Conservation (phyloP, 2,113 vertebrate genomes). For the Rafetus swinhoei region DNA sequence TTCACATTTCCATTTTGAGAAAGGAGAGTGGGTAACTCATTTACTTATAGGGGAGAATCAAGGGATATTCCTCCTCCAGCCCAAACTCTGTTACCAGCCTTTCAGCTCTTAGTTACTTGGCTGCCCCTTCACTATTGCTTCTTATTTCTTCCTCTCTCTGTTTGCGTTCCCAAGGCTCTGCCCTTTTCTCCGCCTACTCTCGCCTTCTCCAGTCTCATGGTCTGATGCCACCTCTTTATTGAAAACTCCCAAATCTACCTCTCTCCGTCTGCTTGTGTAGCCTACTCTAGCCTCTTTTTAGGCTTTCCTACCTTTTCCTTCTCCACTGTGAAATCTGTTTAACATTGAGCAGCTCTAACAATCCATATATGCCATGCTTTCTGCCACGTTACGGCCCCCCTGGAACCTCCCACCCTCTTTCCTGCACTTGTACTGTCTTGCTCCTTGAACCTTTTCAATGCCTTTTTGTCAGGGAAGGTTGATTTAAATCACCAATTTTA, state of each 20-base stretch:
- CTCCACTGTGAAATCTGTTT: background rate
- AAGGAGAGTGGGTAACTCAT: background rate
- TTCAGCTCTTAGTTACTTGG: fast-evolving
- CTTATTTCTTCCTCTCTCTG: background rate
- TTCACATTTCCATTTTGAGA: background rate
- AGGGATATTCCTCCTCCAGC: background rate
- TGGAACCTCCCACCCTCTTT: background rate
- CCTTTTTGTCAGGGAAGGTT: background rate
- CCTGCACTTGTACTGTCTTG: background rate
- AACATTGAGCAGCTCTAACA: background rate
- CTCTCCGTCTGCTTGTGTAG: background rate
- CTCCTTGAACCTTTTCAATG: background rate
- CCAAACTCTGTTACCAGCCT: background rate
- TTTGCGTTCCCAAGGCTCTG: background rate
- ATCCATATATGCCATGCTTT: background rate
- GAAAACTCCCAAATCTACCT: background rate
- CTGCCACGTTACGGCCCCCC: background rate
- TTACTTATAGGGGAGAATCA: background rate
- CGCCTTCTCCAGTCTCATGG: background rate
- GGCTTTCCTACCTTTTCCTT: background rate
- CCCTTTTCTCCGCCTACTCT: background rate
- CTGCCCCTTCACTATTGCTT: background rate
- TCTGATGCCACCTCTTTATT: background rate
- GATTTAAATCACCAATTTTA: background rate
- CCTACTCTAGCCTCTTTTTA: background rate